Conservation (phyloP, 2,888 invertebrate species). For the Erebia palarica region DNA sequence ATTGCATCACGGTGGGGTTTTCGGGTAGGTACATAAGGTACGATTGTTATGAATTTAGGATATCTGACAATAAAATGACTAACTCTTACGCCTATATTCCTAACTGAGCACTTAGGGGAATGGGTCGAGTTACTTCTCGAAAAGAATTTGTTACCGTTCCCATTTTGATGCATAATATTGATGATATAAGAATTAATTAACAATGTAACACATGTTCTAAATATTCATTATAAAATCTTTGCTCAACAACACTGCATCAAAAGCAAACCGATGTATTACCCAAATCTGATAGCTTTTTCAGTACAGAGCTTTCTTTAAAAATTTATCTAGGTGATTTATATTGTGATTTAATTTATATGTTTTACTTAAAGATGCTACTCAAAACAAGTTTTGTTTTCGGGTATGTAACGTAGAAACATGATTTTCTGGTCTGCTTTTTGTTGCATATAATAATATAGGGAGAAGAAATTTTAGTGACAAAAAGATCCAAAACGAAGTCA, state of each 20-base stretch:
- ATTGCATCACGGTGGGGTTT: conserved; percentile 63
- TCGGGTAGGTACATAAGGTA: conserved; percentile 50
- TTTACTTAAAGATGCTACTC: not conserved
- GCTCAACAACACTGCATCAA: not conserved
- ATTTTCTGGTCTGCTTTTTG: not conserved
- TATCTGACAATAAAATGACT: conserved; percentile 77
- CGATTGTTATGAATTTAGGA: conserved; percentile 72
- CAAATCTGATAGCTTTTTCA: no score
- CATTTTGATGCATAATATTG: conserved; percentile 5
- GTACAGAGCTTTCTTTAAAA: no score
- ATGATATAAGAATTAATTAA: not conserved
- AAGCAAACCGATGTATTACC: not conserved
- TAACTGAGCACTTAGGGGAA: conserved; percentile 26
- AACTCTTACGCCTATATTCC: conserved; percentile 49
- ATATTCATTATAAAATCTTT: not conserved
- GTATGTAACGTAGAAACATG: conserved; percentile 1
- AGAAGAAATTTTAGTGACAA: not conserved
- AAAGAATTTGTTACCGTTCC: conserved; percentile 31
- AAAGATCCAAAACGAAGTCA: not conserved
- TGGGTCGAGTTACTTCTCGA: conserved; percentile 16
- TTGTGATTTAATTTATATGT: conserved; percentile 2
- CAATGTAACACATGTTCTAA: not conserved
- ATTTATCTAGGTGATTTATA: not conserved
- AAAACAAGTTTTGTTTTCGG: not conserved
- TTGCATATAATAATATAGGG: not conserved